These are phyloP conservation scores for Hybos culiciformis DNA, from an alignment of 2,888 invertebrate genomes.

Conservation along the genomic window DNA sequence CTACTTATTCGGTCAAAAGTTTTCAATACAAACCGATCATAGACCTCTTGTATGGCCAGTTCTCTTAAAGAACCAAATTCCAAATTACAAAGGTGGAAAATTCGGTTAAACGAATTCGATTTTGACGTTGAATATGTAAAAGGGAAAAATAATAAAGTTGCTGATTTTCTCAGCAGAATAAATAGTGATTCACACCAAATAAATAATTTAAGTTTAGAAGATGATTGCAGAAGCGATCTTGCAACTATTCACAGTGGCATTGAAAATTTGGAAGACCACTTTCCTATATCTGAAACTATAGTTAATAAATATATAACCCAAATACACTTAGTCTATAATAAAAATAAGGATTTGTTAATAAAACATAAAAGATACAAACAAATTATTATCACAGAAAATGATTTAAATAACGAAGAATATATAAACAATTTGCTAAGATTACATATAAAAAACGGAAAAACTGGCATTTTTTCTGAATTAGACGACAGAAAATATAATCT, in stretches of 20 bases:
- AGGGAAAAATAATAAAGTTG: too few relatives aligned
- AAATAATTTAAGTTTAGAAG: not conserved
- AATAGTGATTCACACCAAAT: not conserved
- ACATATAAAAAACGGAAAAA: not conserved
- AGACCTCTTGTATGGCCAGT: too few relatives aligned
- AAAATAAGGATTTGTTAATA: not conserved
- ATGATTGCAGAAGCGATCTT: not conserved
- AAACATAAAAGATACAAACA: not conserved
- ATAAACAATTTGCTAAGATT: too few relatives aligned
- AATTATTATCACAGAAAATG: not conserved
- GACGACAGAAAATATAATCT: not conserved
- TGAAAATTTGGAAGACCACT: conserved; percentile 9
- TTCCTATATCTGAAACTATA: conserved; percentile 6
- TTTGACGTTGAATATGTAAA: too few relatives aligned
- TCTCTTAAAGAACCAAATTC: too few relatives aligned
- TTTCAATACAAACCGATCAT: not conserved
- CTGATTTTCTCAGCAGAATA: conserved; percentile 5
- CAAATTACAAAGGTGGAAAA: too few relatives aligned
- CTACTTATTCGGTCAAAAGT: not conserved
- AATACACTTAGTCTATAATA: not conserved
- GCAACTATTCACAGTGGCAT: conserved; percentile 5
- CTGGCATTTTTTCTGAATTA: not conserved
- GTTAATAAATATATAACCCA: conserved; percentile 4
- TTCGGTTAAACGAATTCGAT: too few relatives aligned
- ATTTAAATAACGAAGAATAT: too few relatives aligned